A percentile compares a stretch with the other conserved stretches of the same genome.
These are phyloP conservation scores for Engraulis encrasicolus DNA, from an alignment of 2,113 vertebrate species.

Conservation along the genomic window DNA sequence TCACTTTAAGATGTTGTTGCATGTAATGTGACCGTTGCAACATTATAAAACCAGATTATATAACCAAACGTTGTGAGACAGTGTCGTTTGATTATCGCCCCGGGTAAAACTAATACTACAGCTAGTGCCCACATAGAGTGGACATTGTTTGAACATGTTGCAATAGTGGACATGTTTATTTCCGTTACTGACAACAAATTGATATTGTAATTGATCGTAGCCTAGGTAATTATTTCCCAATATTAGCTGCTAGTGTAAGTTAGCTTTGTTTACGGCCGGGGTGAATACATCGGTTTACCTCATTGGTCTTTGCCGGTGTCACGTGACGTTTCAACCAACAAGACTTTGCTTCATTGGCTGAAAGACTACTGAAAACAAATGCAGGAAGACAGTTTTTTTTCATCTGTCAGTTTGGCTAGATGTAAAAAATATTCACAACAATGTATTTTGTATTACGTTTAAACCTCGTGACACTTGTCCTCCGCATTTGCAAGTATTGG, in stretches of 20 bases:
- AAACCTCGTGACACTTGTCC: too few relatives aligned
- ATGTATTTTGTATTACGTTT: too few relatives aligned
- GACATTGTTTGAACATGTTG: not conserved
- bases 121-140: not conserved
- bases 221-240: not conserved
- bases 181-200: not conserved
- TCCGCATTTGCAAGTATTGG: too few relatives aligned
- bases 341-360: not conserved
- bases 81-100: not conserved
- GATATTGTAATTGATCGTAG: not conserved
- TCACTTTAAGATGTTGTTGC: too few relatives aligned
- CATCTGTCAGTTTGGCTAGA: too few relatives aligned
- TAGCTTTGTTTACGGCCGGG: slow-evolving; percentile 4
- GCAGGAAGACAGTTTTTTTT: not conserved
- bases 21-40: not conserved
- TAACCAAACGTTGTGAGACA: not conserved
- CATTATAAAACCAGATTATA: not conserved
- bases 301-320: not conserved
- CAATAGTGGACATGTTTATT: not conserved
- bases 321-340: not conserved
- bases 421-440: too few relatives aligned
- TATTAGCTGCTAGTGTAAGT: not conserved
- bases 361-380: not conserved
- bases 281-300: not conserved
- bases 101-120: not conserved